phyloP scores from a whole-genome alignment of 2,797 vertebrate genomes.

The Coilia nasus region DNA sequence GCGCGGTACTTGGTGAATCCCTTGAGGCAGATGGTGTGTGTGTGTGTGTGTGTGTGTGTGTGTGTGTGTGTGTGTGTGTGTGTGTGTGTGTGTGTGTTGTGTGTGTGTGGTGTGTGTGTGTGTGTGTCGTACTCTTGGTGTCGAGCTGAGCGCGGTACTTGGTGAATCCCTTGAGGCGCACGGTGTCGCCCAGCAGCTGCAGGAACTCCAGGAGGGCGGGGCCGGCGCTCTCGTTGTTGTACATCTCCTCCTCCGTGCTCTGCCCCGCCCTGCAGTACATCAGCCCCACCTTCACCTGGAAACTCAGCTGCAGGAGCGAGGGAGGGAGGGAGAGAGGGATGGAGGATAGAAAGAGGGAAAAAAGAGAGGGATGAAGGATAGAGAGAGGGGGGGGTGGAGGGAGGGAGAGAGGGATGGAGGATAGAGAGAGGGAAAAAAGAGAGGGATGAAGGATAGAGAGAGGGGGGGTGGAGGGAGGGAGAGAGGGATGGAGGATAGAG shows the following conservation, averaged over 20 bases:
- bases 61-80: too few species aligned
- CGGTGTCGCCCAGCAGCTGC: conserved; percentile 92
- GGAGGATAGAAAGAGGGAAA: not conserved
- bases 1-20: too few species aligned
- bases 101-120: too few species aligned
- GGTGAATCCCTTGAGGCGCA: conserved; percentile 94
- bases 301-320: conserved; percentile 82
- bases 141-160: conserved; percentile 97
- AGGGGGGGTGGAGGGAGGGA: not conserved
- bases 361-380: not conserved
- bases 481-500: too few species aligned
- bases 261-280: conserved; percentile 96
- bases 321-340: not conserved
- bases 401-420: not conserved
- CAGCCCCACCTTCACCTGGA: conserved; percentile 95
- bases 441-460: not conserved
- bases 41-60: not conserved
- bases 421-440: not conserved
- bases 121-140: conserved; percentile 84
- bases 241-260: conserved; percentile 98
- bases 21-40: not conserved
- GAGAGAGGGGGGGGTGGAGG: too few species aligned
- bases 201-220: conserved; percentile 95
- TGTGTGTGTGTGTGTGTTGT: too few species aligned
- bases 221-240: conserved; percentile 93